Evolutionary conservation across 2,888 invertebrate genomes (phyloP), one percentile per base, ranked within the genome.

Genomic region (Phengaris alcon): DNA sequence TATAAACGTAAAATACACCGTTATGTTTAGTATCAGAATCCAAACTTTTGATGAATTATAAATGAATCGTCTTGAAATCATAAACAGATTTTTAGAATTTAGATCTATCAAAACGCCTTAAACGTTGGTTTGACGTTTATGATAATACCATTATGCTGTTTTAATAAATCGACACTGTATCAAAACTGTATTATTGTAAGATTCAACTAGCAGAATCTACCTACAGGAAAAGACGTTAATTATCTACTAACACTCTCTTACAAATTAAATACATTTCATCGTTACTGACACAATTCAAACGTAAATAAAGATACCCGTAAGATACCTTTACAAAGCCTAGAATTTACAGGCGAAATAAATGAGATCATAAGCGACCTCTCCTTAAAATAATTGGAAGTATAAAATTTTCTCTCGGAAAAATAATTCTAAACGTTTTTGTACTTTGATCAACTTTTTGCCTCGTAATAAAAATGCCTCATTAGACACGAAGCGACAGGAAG

Each of bases 401-500:
- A 70, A 70, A 70, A 22, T 44, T 54, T 54, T 35, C 52, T 7
- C 22, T 54, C 13, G 35, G 13, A 52, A 52, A 51, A 13, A 52
- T 72, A 8, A 54, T 44, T 75, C 22, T 22, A 35, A 69, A 15
- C 69, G 48, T 70, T 55, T 57, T 68, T 69, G 54, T 55, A 22
- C 69, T 75, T 75, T 57, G 64, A 74, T 64, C 59, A 74, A 59
- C 13, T 74, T 73, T 72, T 57, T 74, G 22, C 74, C 64, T 48
- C 9, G 74, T 74, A 74, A 74, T 59, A 51, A 46, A 74, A 64
- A 74, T 64, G 64, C 64, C 74, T 57, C 72, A 72, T 72, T 72
- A 72, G 72, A 72, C 72, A 72, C 72, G 54, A 54, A 72, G 72
- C 52, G 72, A 72, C 72, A 54, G 72, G 72, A 72, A 72, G 72